phyloP scores from a whole-genome alignment of 2,113 vertebrate genomes.

The Neogobius melanostomus region DNA sequence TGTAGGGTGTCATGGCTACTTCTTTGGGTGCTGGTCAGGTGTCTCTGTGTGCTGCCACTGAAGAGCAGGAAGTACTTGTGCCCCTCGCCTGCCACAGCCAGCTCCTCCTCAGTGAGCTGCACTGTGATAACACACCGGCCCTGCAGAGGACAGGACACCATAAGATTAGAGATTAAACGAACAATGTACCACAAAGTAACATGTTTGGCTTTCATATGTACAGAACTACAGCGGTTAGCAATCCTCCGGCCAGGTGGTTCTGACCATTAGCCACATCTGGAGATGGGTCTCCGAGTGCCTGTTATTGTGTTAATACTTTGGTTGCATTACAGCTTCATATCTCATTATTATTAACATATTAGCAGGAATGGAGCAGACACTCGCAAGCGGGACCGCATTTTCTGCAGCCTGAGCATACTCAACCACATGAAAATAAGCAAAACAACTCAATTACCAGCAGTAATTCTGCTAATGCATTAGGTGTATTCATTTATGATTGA shows the following conservation, averaged over 20 bases:
- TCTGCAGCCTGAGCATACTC: slow-evolving; percentile 1
- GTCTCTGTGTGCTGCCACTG: slow-evolving; percentile 86
- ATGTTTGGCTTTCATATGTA: neutral
- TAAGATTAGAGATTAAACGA: neutral
- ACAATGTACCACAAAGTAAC: neutral
- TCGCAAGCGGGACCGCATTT: slow-evolving; percentile 12
- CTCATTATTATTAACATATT: slow-evolving; percentile 19
- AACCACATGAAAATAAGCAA: slow-evolving; percentile 6
- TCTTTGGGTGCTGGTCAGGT: slow-evolving; percentile 87
- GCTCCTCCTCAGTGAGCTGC: slow-evolving; percentile 83
- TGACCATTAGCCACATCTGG: too few relatives aligned
- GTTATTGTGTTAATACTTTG: slow-evolving; percentile 17
- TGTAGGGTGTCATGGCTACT: slow-evolving; percentile 85
- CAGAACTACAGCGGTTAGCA: too few relatives aligned
- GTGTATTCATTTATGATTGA: neutral
- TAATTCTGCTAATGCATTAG: slow-evolving; percentile 1
- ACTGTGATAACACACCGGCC: slow-evolving; percentile 90
- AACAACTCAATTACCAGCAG: slow-evolving; percentile 4
- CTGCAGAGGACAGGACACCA: slow-evolving; percentile 61
- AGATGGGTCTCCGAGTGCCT: too few relatives aligned
- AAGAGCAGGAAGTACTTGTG: slow-evolving; percentile 91
- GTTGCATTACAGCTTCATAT: slow-evolving; percentile 14
- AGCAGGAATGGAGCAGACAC: neutral
- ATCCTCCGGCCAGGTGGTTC: too few relatives aligned
- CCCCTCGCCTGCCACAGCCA: slow-evolving; percentile 78